phyloP scores from a whole-genome alignment of 2,113 vertebrate species.

The Penelope pileata region DNA sequence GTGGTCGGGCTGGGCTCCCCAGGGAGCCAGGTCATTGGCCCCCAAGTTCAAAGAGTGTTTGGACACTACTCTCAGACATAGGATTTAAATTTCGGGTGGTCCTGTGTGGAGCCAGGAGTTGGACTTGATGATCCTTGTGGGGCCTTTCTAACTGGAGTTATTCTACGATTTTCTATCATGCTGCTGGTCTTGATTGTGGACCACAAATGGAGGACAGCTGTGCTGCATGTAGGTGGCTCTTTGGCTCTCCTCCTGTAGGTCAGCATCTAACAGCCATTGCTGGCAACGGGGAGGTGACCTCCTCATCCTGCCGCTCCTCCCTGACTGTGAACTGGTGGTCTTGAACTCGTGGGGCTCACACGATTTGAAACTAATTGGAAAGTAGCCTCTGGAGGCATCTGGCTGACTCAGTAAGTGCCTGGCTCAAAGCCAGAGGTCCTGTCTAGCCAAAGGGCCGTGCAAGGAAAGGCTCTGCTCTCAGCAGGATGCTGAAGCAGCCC shows the following conservation, averaged over 20 bases:
- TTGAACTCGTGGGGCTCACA: neutral
- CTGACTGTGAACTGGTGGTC: neutral
- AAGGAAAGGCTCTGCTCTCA: neutral
- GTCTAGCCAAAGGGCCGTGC: neutral
- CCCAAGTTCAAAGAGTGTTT: neutral
- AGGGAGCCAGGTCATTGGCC: no score
- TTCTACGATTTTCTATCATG: neutral
- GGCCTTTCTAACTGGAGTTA: neutral
- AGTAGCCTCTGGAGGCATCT: neutral
- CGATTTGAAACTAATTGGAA: neutral
- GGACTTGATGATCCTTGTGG: neutral
- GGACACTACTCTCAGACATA: neutral
- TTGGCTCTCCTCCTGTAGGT: neutral
- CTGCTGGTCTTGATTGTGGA: neutral
- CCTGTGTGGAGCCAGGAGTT: neutral
- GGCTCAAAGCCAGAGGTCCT: neutral
- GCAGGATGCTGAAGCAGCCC: neutral
- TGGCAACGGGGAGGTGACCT: fast-evolving
- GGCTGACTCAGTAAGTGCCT: neutral
- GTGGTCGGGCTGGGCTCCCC: no score
- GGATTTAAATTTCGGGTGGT: neutral
- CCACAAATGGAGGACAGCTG: neutral
- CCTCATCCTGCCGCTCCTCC: neutral
- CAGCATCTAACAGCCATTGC: neutral
- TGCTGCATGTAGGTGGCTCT: neutral